A percentile compares a stretch with the other conserved stretches of the same genome.
phyloP scores from a whole-genome alignment of 1,140 invertebrate species.

The Hylaeus volcanicus region DNA sequence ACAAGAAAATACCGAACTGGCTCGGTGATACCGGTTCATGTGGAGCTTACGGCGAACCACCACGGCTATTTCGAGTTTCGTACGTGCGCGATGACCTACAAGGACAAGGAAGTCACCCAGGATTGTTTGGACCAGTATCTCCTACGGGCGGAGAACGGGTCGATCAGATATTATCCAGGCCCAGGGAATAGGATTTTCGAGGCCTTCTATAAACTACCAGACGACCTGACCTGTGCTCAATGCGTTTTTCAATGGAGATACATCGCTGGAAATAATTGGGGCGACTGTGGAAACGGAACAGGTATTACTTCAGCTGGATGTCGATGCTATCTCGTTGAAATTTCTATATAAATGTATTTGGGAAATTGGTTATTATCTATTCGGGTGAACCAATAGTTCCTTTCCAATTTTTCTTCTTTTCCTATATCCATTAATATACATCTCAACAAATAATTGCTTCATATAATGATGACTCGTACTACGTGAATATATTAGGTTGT shows the following conservation, averaged over 20 bases:
- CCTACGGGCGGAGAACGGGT: constrained; percentile 82
- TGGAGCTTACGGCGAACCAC: constrained; percentile 90
- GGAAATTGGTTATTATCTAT: too few relatives aligned
- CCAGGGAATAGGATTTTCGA: constrained; percentile 90
- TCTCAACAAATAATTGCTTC: background rate
- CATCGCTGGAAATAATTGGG: constrained; percentile 91
- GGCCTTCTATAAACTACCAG: constrained; percentile 86
- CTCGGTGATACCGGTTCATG: constrained; percentile 85
- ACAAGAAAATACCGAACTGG: constrained; percentile 87
- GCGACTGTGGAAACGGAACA: constrained; percentile 85
- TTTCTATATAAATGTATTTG: background rate
- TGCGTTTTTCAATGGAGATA: constrained; percentile 92
- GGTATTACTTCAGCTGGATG: constrained; percentile 58
- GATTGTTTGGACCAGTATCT: constrained; percentile 89
- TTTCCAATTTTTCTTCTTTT: too few relatives aligned
- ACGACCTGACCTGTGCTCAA: constrained; percentile 86
- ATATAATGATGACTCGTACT: background rate
- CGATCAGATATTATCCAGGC: constrained; percentile 86
- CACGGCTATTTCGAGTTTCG: constrained; percentile 94
- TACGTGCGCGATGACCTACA: constrained; percentile 85
- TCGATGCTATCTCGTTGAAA: background rate
- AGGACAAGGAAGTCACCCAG: constrained; percentile 83
- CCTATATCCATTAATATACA: too few relatives aligned
- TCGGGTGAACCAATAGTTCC: too few relatives aligned
- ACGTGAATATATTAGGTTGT: too few relatives aligned